phyloP scores from a whole-genome alignment of 2,888 invertebrate genomes.

The Gibbula magus region DNA sequence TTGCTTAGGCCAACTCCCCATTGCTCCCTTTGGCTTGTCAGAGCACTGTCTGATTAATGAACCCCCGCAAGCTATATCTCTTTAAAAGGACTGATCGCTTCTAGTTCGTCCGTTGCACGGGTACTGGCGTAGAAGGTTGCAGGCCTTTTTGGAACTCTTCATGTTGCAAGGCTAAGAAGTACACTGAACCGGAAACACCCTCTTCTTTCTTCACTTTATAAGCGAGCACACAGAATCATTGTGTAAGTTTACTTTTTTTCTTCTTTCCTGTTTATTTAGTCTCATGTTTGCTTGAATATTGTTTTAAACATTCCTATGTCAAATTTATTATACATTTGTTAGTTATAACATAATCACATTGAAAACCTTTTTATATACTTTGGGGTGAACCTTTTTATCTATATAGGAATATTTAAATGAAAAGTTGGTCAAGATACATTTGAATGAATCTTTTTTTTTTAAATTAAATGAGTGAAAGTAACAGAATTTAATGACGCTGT shows the following conservation, averaged over 20 bases:
- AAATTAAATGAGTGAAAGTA: no score
- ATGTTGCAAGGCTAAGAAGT: not conserved
- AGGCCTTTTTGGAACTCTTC: not conserved
- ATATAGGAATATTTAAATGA: no score
- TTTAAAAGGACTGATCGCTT: not conserved
- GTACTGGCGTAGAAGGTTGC: not conserved
- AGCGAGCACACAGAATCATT: not conserved
- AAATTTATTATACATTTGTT: no score
- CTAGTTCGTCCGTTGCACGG: not conserved
- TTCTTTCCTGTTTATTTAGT: no score
- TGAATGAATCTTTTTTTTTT: no score
- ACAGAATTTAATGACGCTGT: no score
- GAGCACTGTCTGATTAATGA: not conserved
- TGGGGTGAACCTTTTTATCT: no score
- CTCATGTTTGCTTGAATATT: no score
- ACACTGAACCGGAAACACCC: not conserved
- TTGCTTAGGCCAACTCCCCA: not conserved
- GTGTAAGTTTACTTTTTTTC: not conserved
- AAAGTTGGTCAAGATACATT: no score
- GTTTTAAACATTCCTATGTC: no score
- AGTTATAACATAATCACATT: no score
- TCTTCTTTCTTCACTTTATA: not conserved
- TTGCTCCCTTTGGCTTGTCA: not conserved
- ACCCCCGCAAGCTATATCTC: constrained; percentile 2
- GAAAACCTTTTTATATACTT: no score